Percentiles rank a stretch among this genome's conserved stretches.
These are phyloP conservation scores for Bombyx mandarina DNA, from an alignment of 1,140 invertebrate species.

Conservation along the genomic window DNA sequence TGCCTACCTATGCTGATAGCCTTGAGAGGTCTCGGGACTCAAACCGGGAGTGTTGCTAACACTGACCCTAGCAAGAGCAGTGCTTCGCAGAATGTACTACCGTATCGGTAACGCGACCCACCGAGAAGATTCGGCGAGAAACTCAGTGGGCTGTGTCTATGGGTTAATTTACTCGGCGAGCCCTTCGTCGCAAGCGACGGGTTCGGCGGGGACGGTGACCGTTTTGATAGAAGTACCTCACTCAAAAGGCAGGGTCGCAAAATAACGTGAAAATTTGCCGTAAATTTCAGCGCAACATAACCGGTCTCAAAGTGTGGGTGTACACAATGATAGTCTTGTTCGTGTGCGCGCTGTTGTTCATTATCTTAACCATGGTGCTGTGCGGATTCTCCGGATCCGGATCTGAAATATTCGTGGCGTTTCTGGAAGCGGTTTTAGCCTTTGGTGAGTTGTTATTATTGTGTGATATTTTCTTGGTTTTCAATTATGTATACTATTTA, in stretches of 20 bases:
- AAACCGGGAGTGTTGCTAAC: too few relatives aligned
- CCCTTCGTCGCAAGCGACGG: too few relatives aligned
- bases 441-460: slow-evolving; percentile 30
- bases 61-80: too few relatives aligned
- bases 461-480: slow-evolving; percentile 2
- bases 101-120: too few relatives aligned
- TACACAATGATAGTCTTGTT: slow-evolving; percentile 31
- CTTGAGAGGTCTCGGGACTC: too few relatives aligned
- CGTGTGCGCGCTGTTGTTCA: slow-evolving; percentile 21
- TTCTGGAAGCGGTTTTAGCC: slow-evolving; percentile 37
- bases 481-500: slow-evolving; percentile 16
- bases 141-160: too few relatives aligned
- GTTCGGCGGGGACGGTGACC: too few relatives aligned
- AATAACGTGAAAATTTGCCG: neutral
- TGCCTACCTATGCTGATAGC: too few relatives aligned
- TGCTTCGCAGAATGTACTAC: too few relatives aligned
- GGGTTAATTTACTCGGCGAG: too few relatives aligned
- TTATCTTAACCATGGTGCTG: slow-evolving; percentile 19
- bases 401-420: slow-evolving; percentile 49
- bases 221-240: neutral
- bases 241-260: neutral
- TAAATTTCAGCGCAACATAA: slow-evolving; percentile 20
- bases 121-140: too few relatives aligned
- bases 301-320: slow-evolving; percentile 34
- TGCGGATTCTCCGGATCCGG: slow-evolving; percentile 31